Base-by-base conservation (phyloP, 92 coral and sea anemone species). In the Phenganax stokvisi region DNA sequence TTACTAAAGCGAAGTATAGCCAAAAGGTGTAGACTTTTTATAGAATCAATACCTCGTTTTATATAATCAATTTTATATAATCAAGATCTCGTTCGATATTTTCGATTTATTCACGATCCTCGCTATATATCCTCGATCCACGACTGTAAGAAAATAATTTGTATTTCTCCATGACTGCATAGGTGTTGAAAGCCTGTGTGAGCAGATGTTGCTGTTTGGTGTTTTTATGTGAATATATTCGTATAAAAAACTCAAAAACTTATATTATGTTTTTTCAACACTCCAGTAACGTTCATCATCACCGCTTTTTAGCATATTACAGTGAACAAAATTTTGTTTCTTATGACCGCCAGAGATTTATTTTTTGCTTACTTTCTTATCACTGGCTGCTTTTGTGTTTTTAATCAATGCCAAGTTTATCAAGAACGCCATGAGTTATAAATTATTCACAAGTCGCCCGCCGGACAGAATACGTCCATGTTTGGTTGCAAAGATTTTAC, bases 351-450 rank as follows among this genome's bases (percentile, higher is more conserved):
- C 72, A 1, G 47, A 27, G 51, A 66, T 2, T 13, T 56, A 28
- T 8, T 25, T 58, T 6, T 13, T 54, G 37, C 13, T 27, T 65
- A 27, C 63, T 55, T 44, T n/a, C 47, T 30, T 10, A 75, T 12
- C 29, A 12, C 60, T 25, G 29, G 8, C 11, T 17, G 6, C 6
- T 56, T 57, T 56, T 54, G 27, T 63, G 56, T 15, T 12, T 29
- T 56, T 56, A 56, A 27, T 56, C 44, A 60, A 57, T 6, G 60
- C 61, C 47, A 27, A 73, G 77, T 53, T 37, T 73, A 73, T 73
- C 59, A 25, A 54, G 54, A 76, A 59, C 69, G 81, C 81, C 71
- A 76, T 76, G 55, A 31, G 56, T 76, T 55, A 58, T 76, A 76
- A 76, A 76, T 76, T 58, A 76, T 76, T 76, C 52, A 76, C 13